These are phyloP conservation scores for Pristionchus arcanus DNA, from an alignment of 2,888 invertebrate genomes.

Conservation along the genomic window DNA sequence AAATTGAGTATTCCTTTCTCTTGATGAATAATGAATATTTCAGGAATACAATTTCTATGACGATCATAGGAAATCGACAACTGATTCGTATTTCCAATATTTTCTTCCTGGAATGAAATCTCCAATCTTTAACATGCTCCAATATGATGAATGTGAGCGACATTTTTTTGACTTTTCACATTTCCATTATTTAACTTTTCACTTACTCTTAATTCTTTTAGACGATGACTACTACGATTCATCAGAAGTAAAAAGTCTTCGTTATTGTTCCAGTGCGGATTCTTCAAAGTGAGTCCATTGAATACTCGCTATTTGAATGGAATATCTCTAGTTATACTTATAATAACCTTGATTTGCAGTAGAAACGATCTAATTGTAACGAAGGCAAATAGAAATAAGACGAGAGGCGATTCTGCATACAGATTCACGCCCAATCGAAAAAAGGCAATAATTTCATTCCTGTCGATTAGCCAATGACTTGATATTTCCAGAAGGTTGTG, in stretches of 20 bases:
- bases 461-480: too few species aligned
- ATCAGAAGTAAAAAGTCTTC: not conserved
- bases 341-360: not conserved
- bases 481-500: not conserved
- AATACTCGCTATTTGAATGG: not conserved
- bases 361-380: not conserved
- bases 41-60: slow-evolving; percentile 9
- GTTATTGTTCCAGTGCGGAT: not conserved
- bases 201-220: not conserved
- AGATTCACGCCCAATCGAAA: not conserved
- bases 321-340: not conserved
- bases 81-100: not conserved
- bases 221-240: not conserved
- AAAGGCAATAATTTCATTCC: not conserved
- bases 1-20: not conserved
- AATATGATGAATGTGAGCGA: not conserved
- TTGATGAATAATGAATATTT: not conserved
- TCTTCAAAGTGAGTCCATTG: not conserved
- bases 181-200: not conserved
- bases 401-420: not conserved
- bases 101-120: not conserved
- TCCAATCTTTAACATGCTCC: not conserved
- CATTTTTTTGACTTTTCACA: not conserved
- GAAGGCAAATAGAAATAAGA: not conserved
- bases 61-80: not conserved